These are phyloP conservation scores for Sanderia malayensis DNA, from an alignment of 30 jellyfish, hydroid and myxozoan species.

Conservation along the genomic window DNA sequence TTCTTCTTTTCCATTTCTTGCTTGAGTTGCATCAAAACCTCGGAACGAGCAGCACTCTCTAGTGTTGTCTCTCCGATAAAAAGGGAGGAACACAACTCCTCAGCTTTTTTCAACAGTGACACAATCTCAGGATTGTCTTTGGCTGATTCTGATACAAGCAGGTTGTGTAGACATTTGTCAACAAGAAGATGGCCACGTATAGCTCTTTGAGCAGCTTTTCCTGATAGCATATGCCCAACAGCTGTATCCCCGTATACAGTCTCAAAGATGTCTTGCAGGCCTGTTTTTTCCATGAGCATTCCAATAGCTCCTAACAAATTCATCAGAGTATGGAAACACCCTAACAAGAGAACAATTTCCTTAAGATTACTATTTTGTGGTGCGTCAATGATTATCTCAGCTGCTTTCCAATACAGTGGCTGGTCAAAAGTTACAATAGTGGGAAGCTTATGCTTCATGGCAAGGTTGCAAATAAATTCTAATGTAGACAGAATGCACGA, in stretches of 20 bases:
- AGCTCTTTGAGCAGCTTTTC: conserved; percentile 22
- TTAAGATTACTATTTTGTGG: conserved; percentile 12
- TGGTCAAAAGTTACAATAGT: conserved; percentile 26
- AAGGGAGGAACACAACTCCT: background rate
- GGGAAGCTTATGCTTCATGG: conserved; percentile 9
- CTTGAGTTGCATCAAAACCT: conserved; percentile 1
- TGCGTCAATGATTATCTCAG: background rate
- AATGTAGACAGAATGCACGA: conserved; percentile 12
- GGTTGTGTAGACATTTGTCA: background rate
- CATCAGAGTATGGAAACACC: conserved; percentile 25
- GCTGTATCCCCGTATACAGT: conserved; percentile 14
- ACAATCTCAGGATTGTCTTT: background rate
- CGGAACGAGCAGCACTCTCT: conserved; percentile 3
- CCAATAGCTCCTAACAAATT: conserved; percentile 28
- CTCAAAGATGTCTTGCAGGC: conserved; percentile 12
- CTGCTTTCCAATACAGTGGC: conserved; percentile 36
- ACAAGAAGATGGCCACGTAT: conserved; percentile 31
- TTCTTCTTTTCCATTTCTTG: background rate
- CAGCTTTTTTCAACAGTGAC: background rate
- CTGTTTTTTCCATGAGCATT: conserved; percentile 14
- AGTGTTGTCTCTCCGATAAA: background rate
- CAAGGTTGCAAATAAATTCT: conserved; percentile 4
- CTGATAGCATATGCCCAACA: conserved; percentile 19
- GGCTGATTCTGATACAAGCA: background rate
- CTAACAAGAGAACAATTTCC: conserved; percentile 9